A percentile compares a stretch with the other conserved stretches of the same genome.
phyloP scores from a whole-genome alignment of 2,888 invertebrate genomes.

The Cephus pulcher region DNA sequence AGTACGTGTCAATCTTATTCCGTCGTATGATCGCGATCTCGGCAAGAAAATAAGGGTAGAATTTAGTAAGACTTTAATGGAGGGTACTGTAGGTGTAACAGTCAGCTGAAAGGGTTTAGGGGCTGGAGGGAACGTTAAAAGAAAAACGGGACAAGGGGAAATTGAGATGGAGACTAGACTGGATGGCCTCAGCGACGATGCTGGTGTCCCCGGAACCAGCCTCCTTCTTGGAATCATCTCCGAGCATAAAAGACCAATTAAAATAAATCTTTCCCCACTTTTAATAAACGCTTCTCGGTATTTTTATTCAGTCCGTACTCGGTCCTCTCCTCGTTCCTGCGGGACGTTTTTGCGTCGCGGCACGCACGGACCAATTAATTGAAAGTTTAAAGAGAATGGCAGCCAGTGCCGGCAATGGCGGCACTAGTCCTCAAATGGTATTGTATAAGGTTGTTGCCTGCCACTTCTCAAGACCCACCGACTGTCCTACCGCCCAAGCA shows the following conservation, averaged over 20 bases:
- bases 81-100: background rate
- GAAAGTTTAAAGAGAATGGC: constrained; percentile 22
- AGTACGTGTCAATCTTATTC: background rate
- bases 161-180: background rate
- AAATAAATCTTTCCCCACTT: constrained; percentile 25
- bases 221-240: constrained; percentile 11
- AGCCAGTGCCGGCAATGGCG: background rate
- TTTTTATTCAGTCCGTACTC: constrained; percentile 15
- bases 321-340: background rate
- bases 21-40: background rate
- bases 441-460: constrained; percentile 4
- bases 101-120: background rate
- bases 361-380: constrained; percentile 17
- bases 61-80: background rate
- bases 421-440: constrained; percentile 13
- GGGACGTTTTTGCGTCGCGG: constrained; percentile 7
- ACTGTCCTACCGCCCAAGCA: background rate
- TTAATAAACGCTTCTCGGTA: constrained; percentile 24
- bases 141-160: background rate
- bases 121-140: background rate
- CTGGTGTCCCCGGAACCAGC: constrained; percentile 2
- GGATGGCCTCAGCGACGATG: background rate
- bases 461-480: background rate
- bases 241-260: constrained; percentile 20
- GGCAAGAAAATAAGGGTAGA: background rate